Evolutionary conservation across 2,797 vertebrate species (phyloP).

Genomic region (Chelon labrosus): DNA sequence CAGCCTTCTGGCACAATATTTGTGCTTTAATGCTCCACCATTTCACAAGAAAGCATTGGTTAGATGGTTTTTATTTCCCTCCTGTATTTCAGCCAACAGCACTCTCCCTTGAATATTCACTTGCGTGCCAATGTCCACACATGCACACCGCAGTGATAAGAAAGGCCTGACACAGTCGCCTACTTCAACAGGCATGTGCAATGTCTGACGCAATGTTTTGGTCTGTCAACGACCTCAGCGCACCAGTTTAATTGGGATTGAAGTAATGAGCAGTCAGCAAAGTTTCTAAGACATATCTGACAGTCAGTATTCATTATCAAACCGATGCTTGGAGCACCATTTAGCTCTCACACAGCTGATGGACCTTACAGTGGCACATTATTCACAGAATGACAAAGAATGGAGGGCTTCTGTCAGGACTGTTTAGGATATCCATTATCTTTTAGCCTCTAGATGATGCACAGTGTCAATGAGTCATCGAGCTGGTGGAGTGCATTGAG

Average conservation of each 20-base stretch:
- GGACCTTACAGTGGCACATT: constrained; percentile 65
- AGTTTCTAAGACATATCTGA: constrained; percentile 62
- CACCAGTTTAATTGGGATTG: constrained; percentile 61
- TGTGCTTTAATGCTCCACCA: constrained; percentile 2
- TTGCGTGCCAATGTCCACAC: constrained; percentile 43
- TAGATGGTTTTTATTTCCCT: constrained; percentile 42
- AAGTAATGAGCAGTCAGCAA: constrained; percentile 66
- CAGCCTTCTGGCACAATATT: constrained; percentile 2
- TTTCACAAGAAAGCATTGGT: constrained; percentile 25
- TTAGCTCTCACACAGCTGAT: constrained; percentile 56
- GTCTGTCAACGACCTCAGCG: constrained; percentile 40
- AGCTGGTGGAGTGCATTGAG: constrained; percentile 53
- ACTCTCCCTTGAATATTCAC: constrained; percentile 46
- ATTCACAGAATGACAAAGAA: constrained; percentile 65
- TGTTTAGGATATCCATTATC: constrained; percentile 77
- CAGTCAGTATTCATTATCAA: constrained; percentile 69
- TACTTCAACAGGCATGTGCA: constrained; percentile 22
- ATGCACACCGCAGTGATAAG: constrained; percentile 46
- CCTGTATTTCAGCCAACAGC: constrained; percentile 21
- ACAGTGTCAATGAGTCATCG: constrained; percentile 48
- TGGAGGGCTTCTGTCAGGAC: constrained; percentile 67
- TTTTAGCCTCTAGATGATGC: constrained; percentile 60
- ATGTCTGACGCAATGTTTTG: constrained; percentile 32
- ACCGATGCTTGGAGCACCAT: constrained; percentile 56
- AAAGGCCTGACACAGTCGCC: constrained; percentile 25